Base-by-base conservation (phyloP, 2,888 invertebrate species). In the Horisme vitalbata region DNA sequence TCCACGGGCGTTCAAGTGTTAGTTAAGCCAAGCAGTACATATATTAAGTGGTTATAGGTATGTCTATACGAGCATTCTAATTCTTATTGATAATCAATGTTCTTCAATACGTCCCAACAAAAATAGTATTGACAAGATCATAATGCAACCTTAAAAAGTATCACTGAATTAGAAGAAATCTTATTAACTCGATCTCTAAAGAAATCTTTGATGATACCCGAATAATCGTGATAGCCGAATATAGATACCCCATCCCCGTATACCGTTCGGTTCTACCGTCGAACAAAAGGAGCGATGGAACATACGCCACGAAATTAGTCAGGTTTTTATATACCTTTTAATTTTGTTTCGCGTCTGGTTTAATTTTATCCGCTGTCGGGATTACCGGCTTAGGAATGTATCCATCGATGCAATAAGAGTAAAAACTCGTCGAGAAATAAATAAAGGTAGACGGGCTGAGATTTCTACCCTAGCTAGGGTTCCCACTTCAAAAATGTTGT, bases 301-400 rank as follows among this genome's bases (percentile, higher is more conserved):
- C 84, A 80, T 82, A 83, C 85, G 75, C 78, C 83, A 84, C 86
- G 71, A 84, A 89, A 88, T 89, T 89, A 88, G 87, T 85, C 66
- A 70, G 76, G 75, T 83, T 83, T 84, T 84, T 80, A 83, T 83
- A 70, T 80, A 79, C 83, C 78, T 87, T 88, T 88, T 88, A 85
- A 87, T 88, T 88, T 89, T 87, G 80, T 88, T 89, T 84, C 81
- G 81, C 83, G 89, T 89, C 89, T 89, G 87, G 85, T 84, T 87
- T 87, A 88, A 89, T 87, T 88, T 89, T 87, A 87, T 87, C 86
- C 79, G 80, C 82, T 83, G 87, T 83, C 83, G 80, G 82, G 87
- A 87, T 88, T 87, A 87, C 88, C 79, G 82, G 81, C 86, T 85
- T 83, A 86, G 89, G 89, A 89, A 89, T 89, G 87, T 85, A 83